Percentiles rank a stretch among this genome's conserved stretches.
These are phyloP conservation scores for Eumerus sabulonum DNA, from an alignment of 2,888 invertebrate species.

Conservation along the genomic window DNA sequence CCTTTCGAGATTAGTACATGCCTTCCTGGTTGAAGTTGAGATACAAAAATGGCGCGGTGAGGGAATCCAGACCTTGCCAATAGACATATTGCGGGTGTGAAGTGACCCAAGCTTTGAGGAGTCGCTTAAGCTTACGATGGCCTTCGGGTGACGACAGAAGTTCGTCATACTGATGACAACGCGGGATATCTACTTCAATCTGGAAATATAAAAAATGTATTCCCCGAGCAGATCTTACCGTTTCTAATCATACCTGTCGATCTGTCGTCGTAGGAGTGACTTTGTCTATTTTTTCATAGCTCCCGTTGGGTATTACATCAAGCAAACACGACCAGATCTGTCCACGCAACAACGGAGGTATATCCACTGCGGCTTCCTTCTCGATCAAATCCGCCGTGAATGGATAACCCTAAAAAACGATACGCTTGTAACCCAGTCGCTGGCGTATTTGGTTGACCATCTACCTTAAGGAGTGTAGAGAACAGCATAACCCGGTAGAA, in stretches of 20 bases:
- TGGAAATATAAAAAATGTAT: conserved; percentile 77
- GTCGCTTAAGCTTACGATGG: conserved; percentile 92
- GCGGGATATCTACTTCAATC: conserved; percentile 99
- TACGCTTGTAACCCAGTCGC: neutral
- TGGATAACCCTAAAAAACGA: conserved; percentile 87
- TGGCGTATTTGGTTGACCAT: too few relatives aligned
- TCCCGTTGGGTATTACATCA: conserved; percentile 85
- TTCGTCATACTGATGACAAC: conserved; percentile 99
- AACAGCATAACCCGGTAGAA: conserved; percentile 93
- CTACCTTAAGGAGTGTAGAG: conserved; percentile 88
- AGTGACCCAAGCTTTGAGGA: conserved; percentile 97
- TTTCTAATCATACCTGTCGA: conserved; percentile 82
- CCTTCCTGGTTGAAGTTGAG: conserved; percentile 98
- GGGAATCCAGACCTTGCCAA: conserved; percentile 99
- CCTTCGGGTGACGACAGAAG: conserved; percentile 95
- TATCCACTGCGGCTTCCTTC: conserved; percentile 92
- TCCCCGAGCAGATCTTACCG: neutral
- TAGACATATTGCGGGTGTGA: conserved; percentile 98
- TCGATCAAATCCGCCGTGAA: conserved; percentile 89
- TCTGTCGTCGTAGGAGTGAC: conserved; percentile 96
- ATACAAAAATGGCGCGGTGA: conserved; percentile 97
- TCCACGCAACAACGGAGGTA: conserved; percentile 94
- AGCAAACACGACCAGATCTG: conserved; percentile 95
- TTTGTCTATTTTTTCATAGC: conserved; percentile 94
- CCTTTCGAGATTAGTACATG: conserved; percentile 74